Evolutionary conservation across 2,113 vertebrate genomes (phyloP), one percentile per base, ranked within the genome.

Genomic region (Oncorhynchus masou): DNA sequence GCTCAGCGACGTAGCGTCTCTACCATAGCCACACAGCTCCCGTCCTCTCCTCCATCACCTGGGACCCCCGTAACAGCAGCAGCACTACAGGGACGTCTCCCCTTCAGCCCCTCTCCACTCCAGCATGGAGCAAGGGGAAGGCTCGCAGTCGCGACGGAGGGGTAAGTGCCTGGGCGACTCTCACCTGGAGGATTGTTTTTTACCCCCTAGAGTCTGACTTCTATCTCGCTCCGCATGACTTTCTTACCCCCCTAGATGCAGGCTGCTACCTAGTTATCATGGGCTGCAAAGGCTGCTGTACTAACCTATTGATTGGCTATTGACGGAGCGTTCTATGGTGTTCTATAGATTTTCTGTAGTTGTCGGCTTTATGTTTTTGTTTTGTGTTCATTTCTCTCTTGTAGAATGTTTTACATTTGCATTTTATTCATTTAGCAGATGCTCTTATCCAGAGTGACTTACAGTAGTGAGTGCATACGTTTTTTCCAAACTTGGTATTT

Each of bases 71-170:
- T 72, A 72, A 71, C 66, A 59, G 71, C 71, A 77, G 73, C 68
- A 54, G 49, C 79, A 82, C 74, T 71, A 45, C 48, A 75, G 80
- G 78, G 86, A 90, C 80, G 54, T 68, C 74, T 79, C 87, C 80
- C 86, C 78, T 74, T 5, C 13, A 3, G 69, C 13, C 31, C 68
- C 74, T 68, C 65, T 68, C 31, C 31, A 81, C 83, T 81, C 83
- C 51, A 71, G 67, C 68, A 94, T 94, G 93, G 93, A 94, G 91
- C 91, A 81, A 1, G 91, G 86, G 90, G 88, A 84, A 79, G 81
- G 89, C 87, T 88, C 91, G 64, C 91, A 79, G 70, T 88, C 91
- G 60, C 91, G 81, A 70, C 90, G 83, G 77, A 92, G 85, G 89
- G 92, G 93, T 94, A 87, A 92, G 93, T 89, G 7, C 22, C 64